phyloP scores from a whole-genome alignment of 2,797 vertebrate genomes.

The Sebastes umbrosus region DNA sequence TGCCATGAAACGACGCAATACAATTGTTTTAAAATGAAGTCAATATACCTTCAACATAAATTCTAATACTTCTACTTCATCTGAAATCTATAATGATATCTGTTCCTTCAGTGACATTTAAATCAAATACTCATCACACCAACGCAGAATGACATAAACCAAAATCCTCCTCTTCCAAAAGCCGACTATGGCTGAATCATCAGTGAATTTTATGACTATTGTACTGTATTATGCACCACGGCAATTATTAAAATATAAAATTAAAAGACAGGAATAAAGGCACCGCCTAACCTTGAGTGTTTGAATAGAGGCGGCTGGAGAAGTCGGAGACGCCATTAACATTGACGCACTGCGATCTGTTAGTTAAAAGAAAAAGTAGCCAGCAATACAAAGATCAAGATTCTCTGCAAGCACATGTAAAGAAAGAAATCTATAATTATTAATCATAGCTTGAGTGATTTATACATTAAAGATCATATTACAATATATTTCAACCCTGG shows the following conservation, averaged over 20 bases:
- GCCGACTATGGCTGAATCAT: slow-evolving; percentile 35
- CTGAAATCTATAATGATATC: neutral
- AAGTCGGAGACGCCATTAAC: neutral
- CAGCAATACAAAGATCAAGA: neutral
- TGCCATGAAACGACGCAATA: neutral
- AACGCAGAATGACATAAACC: slow-evolving; percentile 9
- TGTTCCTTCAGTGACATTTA: slow-evolving; percentile 7
- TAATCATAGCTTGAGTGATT: neutral
- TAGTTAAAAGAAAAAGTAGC: neutral
- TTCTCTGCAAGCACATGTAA: neutral
- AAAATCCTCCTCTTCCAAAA: slow-evolving; percentile 15
- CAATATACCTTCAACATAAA: neutral
- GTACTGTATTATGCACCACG: neutral
- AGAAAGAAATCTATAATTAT: neutral
- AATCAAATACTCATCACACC: slow-evolving; percentile 9
- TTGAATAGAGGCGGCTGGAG: slow-evolving; percentile 8
- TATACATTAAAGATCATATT: neutral
- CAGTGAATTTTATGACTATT: slow-evolving; percentile 4
- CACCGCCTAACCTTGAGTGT: neutral
- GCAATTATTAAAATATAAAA: slow-evolving; percentile 3
- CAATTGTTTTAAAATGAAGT: neutral
- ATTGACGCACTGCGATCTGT: neutral
- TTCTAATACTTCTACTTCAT: neutral
- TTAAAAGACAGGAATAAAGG: slow-evolving; percentile 16
- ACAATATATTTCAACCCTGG: neutral